A percentile compares a stretch with the other conserved stretches of the same genome.
phyloP scores from a whole-genome alignment of 2,797 vertebrate genomes.

The Serranus cabrilla region DNA sequence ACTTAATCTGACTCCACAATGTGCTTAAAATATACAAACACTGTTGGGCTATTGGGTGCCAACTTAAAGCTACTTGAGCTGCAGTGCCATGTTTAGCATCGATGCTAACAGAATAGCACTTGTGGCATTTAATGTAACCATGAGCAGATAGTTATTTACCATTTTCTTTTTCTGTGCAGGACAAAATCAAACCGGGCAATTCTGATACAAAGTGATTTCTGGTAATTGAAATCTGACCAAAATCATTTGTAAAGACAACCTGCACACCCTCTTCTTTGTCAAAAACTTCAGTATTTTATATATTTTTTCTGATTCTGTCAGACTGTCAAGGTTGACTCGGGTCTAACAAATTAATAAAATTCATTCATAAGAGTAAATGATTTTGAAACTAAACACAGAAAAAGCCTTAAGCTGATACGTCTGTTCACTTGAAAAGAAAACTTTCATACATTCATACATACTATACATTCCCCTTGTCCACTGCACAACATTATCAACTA shows the following conservation, averaged over 20 bases:
- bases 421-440: not conserved
- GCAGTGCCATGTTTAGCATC: not conserved
- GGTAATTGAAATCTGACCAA: not conserved
- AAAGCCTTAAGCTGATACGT: not conserved
- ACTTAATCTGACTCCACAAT: no score
- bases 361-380: no score
- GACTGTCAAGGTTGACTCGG: not conserved
- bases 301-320: no score
- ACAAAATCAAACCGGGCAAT: not conserved
- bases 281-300: not conserved
- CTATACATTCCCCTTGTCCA: no score
- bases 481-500: not conserved
- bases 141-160: not conserved
- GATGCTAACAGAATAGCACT: not conserved
- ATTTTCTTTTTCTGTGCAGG: not conserved
- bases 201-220: no score
- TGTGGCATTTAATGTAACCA: not conserved
- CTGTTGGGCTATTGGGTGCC: not conserved
- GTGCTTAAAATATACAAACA: not conserved
- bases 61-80: no score
- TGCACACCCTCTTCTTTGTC: not conserved
- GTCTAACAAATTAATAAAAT: not conserved
- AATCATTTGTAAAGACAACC: not conserved
- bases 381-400: no score
- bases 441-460: no score